Conservation (phyloP, 37 sponge, comb jelly and placozoan species). For the Diacarnus erythraeanus region DNA sequence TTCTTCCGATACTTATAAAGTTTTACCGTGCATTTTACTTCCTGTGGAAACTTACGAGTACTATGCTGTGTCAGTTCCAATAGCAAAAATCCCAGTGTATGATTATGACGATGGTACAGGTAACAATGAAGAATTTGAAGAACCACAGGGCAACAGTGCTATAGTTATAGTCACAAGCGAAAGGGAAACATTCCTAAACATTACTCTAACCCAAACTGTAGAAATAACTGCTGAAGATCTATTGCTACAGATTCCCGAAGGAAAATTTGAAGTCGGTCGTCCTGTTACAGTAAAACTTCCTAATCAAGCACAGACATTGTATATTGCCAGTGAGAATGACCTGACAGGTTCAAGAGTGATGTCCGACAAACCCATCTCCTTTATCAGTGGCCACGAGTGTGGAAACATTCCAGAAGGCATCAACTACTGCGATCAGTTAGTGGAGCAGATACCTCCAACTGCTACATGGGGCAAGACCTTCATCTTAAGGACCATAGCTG, state of each 20-base stretch:
- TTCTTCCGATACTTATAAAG: slow-evolving; percentile 29
- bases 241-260: neutral
- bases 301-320: slow-evolving; percentile 22
- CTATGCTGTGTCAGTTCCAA: slow-evolving; percentile 57
- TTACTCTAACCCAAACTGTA: slow-evolving; percentile 41
- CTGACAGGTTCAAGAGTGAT: slow-evolving; percentile 40
- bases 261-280: neutral
- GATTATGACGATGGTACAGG: neutral
- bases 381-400: slow-evolving; percentile 55
- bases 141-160: slow-evolving; percentile 19
- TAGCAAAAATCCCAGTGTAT: neutral
- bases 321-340: slow-evolving; percentile 22
- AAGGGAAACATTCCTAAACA: neutral
- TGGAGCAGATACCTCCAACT: slow-evolving; percentile 58
- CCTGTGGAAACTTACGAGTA: slow-evolving; percentile 41
- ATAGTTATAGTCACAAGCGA: slow-evolving; percentile 30
- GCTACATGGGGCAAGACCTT: slow-evolving; percentile 50
- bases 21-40: slow-evolving; percentile 23
- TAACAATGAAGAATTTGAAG: neutral
- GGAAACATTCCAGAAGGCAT: slow-evolving; percentile 24
- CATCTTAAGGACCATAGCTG: slow-evolving; percentile 16
- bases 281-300: neutral
- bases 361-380: slow-evolving; percentile 36
- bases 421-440: slow-evolving; percentile 39
- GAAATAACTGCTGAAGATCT: slow-evolving; percentile 1